Conservation (phyloP, 2,888 invertebrate species). For the Tipula vernalis region DNA sequence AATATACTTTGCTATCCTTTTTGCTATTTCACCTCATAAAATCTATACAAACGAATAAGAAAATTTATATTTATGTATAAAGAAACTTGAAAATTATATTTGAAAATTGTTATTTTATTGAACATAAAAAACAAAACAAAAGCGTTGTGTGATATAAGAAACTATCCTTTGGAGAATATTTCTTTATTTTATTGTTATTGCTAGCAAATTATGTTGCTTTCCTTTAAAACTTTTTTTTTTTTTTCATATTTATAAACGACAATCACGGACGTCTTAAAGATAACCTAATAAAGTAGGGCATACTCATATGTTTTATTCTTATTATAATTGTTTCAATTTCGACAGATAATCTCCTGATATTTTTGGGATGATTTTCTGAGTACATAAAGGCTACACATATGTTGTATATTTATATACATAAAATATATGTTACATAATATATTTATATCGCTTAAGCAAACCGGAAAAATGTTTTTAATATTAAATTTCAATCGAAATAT, state of each 20-base stretch:
- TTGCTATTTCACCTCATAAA: slow-evolving; percentile 4
- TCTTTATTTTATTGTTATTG: neutral
- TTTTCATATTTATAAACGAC: neutral
- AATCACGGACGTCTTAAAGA: neutral
- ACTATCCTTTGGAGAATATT: slow-evolving; percentile 4
- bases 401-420: neutral
- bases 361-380: no score
- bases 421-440: neutral
- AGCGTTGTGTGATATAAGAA: neutral
- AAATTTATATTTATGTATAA: neutral
- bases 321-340: neutral
- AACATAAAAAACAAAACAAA: neutral
- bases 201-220: neutral
- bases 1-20: neutral
- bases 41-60: neutral
- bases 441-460: neutral
- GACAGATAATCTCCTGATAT: no score
- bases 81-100: neutral
- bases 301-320: neutral
- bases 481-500: neutral
- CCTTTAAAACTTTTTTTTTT: neutral
- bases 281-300: neutral
- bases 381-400: no score
- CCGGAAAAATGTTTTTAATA: neutral
- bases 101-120: slow-evolving; percentile 4